These are phyloP conservation scores for Cyclura pinguis DNA, from an alignment of 2,797 vertebrate genomes.

Conservation along the genomic window DNA sequence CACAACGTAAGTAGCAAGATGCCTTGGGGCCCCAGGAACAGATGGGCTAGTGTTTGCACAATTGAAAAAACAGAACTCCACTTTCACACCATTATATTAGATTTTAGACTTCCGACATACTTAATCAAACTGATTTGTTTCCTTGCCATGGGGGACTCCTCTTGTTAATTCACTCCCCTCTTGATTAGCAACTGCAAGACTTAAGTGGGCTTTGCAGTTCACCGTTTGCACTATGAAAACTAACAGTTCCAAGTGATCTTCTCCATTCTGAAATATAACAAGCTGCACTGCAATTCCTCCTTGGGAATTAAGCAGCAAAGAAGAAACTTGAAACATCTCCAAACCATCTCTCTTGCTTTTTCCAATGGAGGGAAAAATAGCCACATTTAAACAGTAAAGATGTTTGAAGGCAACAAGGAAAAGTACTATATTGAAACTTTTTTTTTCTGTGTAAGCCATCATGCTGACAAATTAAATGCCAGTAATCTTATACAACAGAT, in stretches of 20 bases:
- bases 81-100: too few species aligned
- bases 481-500: constrained; percentile 61
- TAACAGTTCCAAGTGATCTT: neutral
- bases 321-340: constrained; percentile 19
- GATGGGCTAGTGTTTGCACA: too few species aligned
- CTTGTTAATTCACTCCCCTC: neutral
- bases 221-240: neutral
- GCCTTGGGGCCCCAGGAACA: too few species aligned
- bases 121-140: neutral
- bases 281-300: neutral
- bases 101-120: too few species aligned
- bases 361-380: neutral
- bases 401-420: constrained; percentile 49
- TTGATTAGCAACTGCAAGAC: neutral
- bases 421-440: constrained; percentile 44
- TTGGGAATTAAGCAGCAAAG: neutral
- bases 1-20: too few species aligned
- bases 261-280: neutral
- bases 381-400: constrained; percentile 27
- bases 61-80: too few species aligned
- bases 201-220: neutral
- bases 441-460: constrained; percentile 53
- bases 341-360: constrained; percentile 1
- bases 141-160: neutral
- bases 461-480: constrained; percentile 62